Conservation (phyloP, 2,888 invertebrate species). For the Melieria omissa region DNA sequence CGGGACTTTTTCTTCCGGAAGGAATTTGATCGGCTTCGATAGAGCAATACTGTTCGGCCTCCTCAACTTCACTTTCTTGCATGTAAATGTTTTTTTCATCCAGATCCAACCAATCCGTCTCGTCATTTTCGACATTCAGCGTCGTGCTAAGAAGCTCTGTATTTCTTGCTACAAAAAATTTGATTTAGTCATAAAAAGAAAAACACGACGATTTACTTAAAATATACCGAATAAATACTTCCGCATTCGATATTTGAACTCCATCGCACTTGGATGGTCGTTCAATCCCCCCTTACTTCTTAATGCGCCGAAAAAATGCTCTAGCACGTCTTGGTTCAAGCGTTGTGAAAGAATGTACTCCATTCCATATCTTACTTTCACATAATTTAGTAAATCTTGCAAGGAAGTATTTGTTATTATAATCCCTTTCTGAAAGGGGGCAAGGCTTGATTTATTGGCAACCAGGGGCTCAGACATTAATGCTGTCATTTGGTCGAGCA, state of each 20-base stretch:
- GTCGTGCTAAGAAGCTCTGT: not conserved
- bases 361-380: not conserved
- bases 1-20: no score
- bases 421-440: not conserved
- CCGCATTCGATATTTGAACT: not conserved
- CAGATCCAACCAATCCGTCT: no score
- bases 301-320: no score
- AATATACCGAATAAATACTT: conserved; percentile 10
- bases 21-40: no score
- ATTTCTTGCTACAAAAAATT: not conserved
- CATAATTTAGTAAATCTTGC: not conserved
- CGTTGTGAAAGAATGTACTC: no score
- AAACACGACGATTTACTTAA: not conserved
- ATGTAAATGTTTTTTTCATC: no score
- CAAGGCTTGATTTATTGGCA: not conserved
- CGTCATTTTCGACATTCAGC: no score
- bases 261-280: not conserved
- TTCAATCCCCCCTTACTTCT: no score
- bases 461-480: not conserved
- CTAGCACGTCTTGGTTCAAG: no score
- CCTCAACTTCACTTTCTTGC: no score
- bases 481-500: no score
- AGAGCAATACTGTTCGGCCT: no score
- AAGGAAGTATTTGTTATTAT: not conserved
- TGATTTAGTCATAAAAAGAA: not conserved